phyloP scores from a whole-genome alignment of 1,140 invertebrate species.

The Archivesica marissinica region DNA sequence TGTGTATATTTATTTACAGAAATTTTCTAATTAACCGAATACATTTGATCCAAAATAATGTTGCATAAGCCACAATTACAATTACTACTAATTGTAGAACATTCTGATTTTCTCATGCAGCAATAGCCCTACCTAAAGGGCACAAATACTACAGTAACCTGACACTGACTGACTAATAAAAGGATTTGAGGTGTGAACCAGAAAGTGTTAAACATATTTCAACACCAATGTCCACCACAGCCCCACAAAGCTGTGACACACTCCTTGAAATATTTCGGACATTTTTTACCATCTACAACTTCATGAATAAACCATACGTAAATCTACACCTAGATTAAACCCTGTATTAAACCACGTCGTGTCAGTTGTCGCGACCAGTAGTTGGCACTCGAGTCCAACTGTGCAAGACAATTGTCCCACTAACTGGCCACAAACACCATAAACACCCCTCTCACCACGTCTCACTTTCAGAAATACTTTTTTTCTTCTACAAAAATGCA shows the following conservation, averaged over 20 bases:
- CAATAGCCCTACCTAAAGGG: too few species aligned
- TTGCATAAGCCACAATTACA: too few species aligned
- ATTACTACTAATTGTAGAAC: too few species aligned
- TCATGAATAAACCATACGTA: slow-evolving; percentile 25
- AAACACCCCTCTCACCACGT: neutral
- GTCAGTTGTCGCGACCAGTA: neutral
- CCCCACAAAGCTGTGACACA: neutral
- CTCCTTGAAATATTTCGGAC: slow-evolving; percentile 14
- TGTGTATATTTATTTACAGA: too few species aligned
- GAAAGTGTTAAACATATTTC: neutral
- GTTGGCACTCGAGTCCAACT: slow-evolving; percentile 37
- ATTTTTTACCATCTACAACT: slow-evolving; percentile 11
- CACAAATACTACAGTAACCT: too few species aligned
- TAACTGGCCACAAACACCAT: neutral
- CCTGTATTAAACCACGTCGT: neutral
- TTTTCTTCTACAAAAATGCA: slow-evolving; percentile 34
- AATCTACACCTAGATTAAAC: slow-evolving; percentile 39
- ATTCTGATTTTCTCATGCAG: too few species aligned
- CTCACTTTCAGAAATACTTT: slow-evolving; percentile 42
- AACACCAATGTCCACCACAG: slow-evolving; percentile 6
- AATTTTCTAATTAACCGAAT: too few species aligned
- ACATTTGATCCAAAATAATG: too few species aligned
- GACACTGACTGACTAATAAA: too few species aligned
- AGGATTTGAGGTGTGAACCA: too few species aligned
- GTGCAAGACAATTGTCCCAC: slow-evolving; percentile 1